These are phyloP conservation scores for Perca flavescens DNA, from an alignment of 2,113 vertebrate species.

Conservation along the genomic window DNA sequence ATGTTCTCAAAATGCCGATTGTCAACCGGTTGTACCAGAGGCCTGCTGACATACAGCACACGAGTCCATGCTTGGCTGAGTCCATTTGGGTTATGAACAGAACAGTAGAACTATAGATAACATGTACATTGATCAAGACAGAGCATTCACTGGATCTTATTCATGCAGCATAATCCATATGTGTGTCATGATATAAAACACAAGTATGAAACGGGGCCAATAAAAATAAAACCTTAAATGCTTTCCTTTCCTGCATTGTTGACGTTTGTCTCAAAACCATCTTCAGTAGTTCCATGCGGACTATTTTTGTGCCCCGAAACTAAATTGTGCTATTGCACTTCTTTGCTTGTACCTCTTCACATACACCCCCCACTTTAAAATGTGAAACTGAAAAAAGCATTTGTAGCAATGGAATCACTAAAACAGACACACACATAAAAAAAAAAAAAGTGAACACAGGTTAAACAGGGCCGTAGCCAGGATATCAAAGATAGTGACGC, in stretches of 20 bases:
- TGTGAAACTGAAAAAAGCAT: constrained; percentile 2
- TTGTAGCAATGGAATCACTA: constrained; percentile 3
- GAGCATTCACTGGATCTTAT: constrained; percentile 55
- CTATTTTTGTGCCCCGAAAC: neutral
- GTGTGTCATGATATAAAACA: constrained; percentile 18
- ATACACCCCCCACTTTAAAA: neutral
- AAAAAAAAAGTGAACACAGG: neutral
- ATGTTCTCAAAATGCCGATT: constrained; percentile 13
- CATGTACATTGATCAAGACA: constrained; percentile 48
- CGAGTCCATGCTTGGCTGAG: constrained; percentile 52
- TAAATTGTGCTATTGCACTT: constrained; percentile 5
- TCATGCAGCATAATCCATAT: constrained; percentile 72
- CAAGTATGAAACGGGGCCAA: constrained; percentile 21
- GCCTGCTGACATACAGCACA: constrained; percentile 8
- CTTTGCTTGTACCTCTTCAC: neutral
- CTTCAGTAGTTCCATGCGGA: constrained; percentile 12
- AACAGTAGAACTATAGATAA: constrained; percentile 43
- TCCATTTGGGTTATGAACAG: constrained; percentile 34
- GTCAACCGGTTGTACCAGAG: neutral
- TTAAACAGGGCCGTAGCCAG: neutral
- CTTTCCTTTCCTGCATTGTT: constrained; percentile 22
- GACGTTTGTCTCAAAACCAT: neutral
- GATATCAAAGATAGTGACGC: neutral
- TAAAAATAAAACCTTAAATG: neutral
- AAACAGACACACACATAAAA: constrained; percentile 8